phyloP scores from a whole-genome alignment of 2,888 invertebrate species.

The Volucella inflata region DNA sequence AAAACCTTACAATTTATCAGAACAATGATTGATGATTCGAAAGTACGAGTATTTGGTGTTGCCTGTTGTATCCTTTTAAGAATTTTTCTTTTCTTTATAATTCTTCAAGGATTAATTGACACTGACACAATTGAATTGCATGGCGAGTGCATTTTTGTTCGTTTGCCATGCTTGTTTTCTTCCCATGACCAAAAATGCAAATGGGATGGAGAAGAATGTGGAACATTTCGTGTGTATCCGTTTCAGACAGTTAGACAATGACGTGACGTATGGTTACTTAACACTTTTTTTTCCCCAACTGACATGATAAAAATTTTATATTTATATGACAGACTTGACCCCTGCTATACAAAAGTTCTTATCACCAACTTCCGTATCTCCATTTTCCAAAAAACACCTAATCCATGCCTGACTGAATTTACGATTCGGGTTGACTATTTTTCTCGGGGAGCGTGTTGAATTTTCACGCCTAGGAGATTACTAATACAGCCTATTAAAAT shows the following conservation, averaged over 20 bases:
- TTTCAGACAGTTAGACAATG: conserved; percentile 50
- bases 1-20: conserved; percentile 42
- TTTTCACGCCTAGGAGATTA: conserved; percentile 58
- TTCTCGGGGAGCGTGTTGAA: conserved; percentile 54
- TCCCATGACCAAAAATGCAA: conserved; percentile 57
- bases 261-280: conserved; percentile 61
- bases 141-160: neutral
- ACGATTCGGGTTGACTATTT: conserved; percentile 11
- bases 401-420: conserved; percentile 46
- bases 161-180: conserved; percentile 23
- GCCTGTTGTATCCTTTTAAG: conserved; percentile 40
- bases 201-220: conserved; percentile 65
- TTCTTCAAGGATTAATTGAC: conserved; percentile 60
- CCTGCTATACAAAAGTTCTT: conserved; percentile 22
- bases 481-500: conserved; percentile 34
- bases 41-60: neutral
- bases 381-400: conserved; percentile 31
- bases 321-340: neutral
- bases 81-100: conserved; percentile 40
- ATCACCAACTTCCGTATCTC: conserved; percentile 31
- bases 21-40: conserved; percentile 61
- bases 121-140: conserved; percentile 27
- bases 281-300: conserved; percentile 15
- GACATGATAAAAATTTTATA: no score
- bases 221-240: conserved; percentile 46